These are phyloP conservation scores for Sipunculus nudus DNA, from an alignment of 2,888 invertebrate species.

Conservation along the genomic window DNA sequence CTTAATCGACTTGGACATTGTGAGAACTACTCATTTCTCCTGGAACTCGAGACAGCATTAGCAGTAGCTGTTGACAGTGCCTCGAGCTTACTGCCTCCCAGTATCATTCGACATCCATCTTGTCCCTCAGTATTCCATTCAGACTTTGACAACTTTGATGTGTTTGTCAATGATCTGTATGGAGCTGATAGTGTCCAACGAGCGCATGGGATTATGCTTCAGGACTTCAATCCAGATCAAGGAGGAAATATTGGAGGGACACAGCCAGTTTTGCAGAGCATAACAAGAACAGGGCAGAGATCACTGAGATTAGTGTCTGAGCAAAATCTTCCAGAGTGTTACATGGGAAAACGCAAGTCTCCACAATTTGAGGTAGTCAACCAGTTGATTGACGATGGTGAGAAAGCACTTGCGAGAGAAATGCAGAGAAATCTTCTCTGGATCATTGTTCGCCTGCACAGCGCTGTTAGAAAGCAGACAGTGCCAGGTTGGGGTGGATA, in stretches of 20 bases:
- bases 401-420: too few species aligned
- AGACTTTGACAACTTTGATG: constrained; percentile 45
- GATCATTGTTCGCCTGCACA: too few species aligned
- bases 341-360: too few species aligned
- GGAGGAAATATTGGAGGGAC: not conserved
- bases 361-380: too few species aligned
- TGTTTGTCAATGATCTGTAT: constrained; percentile 34
- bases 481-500: constrained; percentile 37
- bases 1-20: constrained; percentile 10
- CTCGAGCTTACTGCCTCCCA: constrained; percentile 32
- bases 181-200: constrained; percentile 38
- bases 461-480: not conserved
- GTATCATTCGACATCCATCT: constrained; percentile 32
- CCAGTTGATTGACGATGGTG: not conserved
- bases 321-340: too few species aligned
- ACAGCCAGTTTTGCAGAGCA: not conserved
- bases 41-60: constrained; percentile 30
- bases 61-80: constrained; percentile 31
- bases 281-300: too few species aligned
- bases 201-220: constrained; percentile 46
- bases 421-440: too few species aligned
- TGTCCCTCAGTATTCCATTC: constrained; percentile 38
- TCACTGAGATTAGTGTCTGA: too few species aligned
- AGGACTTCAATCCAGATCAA: constrained; percentile 24
- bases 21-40: constrained; percentile 7